Evolutionary conservation across 2,888 invertebrate genomes (phyloP), one percentile per base, ranked within the genome.

Genomic region (Eudemis profundana): DNA sequence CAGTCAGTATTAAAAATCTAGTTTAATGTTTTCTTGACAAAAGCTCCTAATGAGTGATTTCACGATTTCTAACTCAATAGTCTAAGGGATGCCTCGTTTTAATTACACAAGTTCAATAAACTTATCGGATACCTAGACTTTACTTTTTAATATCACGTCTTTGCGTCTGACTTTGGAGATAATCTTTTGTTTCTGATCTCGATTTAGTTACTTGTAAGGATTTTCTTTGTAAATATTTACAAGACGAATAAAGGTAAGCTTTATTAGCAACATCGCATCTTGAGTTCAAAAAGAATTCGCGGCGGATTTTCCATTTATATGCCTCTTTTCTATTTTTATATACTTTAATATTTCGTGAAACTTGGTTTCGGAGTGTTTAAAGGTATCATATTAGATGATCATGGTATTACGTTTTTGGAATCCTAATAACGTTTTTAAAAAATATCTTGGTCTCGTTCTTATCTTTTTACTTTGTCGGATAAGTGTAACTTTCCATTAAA

Each of bases 141-240:
- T 19, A 56, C 56, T 56, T 56, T 54, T 56, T 56, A 56, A 56
- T 56, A 56, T 29, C n/a, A 29, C 42, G 17, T 44, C 44, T 56
- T 54, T 56, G 29, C 8, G 53, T 27, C 56, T 29, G 56, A 56
- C 56, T 56, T 56, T 44, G 29, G 29, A 44, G 56, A 56, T 56
- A 29, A 49, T 49, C 49, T 49, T 60, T 60, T 60, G 47, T 49
- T 60, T 60, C 49, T 38, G 47, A 49, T 44, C 56, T 44, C 56
- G 42, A 56, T 56, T 44, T 29, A 56, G 56, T 44, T 29, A 56
- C 56, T 56, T 61, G 29, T 61, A 42, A 40, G 27, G 40, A 38
- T 15, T 51, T 51, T 19, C 27, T 38, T 42, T n/a, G 59, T 56
- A 59, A 59, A 59, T 59, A 59, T 59, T 46, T 59, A 56, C 42